Percentiles rank a stretch among this genome's conserved stretches.
These are phyloP conservation scores for Pyrgilauda ruficollis DNA, from an alignment of 2,113 vertebrate species.

Conservation along the genomic window DNA sequence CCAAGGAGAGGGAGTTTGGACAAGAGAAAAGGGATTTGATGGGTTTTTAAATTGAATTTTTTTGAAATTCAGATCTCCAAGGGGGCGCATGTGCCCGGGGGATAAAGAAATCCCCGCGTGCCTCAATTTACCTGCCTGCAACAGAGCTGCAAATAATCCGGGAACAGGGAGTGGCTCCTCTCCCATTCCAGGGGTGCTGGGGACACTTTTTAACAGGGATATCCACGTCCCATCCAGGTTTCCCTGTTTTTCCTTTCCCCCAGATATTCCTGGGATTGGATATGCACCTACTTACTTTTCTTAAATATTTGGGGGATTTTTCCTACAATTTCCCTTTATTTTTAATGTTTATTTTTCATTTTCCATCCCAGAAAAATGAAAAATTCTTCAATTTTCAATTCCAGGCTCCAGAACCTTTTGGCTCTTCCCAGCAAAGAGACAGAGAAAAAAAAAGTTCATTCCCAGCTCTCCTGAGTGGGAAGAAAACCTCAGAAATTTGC, in stretches of 20 bases:
- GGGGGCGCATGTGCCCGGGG: accelerated
- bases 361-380: background rate
- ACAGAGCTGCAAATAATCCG: background rate
- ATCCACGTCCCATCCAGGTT: accelerated
- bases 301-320: background rate
- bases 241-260: background rate
- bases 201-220: background rate
- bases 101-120: accelerated
- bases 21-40: accelerated
- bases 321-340: background rate
- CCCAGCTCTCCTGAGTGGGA: accelerated
- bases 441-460: background rate
- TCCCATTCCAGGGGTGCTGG: accelerated
- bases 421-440: background rate
- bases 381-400: background rate
- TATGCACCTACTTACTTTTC: background rate
- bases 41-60: too few relatives aligned
- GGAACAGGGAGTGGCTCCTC: background rate
- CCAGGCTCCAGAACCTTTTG: background rate
- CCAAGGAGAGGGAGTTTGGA: accelerated
- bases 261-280: background rate
- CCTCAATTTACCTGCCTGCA: background rate
- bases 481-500: background rate
- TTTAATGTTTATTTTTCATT: background rate
- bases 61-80: background rate